Evolutionary conservation across 2,113 vertebrate species (phyloP), one percentile per base, ranked within the genome.

Genomic region (Tyrannus savana): DNA sequence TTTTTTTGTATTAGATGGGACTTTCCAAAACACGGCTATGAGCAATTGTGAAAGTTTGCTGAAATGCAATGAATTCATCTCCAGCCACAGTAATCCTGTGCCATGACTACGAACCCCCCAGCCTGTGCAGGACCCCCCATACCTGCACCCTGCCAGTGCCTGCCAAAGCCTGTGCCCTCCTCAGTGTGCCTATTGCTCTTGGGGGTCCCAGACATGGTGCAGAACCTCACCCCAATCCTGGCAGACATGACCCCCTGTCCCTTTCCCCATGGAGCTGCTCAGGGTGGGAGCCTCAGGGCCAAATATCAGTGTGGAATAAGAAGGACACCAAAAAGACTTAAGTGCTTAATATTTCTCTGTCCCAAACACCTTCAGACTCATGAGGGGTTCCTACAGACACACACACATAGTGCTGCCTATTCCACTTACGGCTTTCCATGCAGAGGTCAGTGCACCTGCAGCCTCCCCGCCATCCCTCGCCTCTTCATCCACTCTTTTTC

Each of bases 381-480:
- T 1, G 10, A 78, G 21, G 35, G 30, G 9, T 14, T 56, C 21
- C 42, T 64, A 18, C 81, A 60, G 23, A 22, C 21, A 12, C 0
- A 11, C 0, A 0, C 9, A 6, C 14, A 7, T 12, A 13, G 13
- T 3, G 33, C 33, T 33, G 5, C 44, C 35, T 6, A 2, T 9
- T 19, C 28, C 39, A 5, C 24, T 31, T 11, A 16, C 0, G 3
- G 42, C 44, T 69, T 47, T 35, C 14, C 68, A 27, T 5, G 14
- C 27, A 0, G 6, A 35, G 59, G 22, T 19, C 7, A 3, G 63
- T 21, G 47, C 27, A 63, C 50, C 73, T 10, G 21, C 77, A 58
- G 55, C 42, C 37, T 56, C 60, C 50, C 35, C 3, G 1, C 13
- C 69, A 49, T 2, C 72, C 66, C 33, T 56, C 4, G 2, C 58